Evolutionary conservation across 2,113 vertebrate species (phyloP), one percentile per base, ranked within the genome.

Genomic region (Cyanistes caeruleus): DNA sequence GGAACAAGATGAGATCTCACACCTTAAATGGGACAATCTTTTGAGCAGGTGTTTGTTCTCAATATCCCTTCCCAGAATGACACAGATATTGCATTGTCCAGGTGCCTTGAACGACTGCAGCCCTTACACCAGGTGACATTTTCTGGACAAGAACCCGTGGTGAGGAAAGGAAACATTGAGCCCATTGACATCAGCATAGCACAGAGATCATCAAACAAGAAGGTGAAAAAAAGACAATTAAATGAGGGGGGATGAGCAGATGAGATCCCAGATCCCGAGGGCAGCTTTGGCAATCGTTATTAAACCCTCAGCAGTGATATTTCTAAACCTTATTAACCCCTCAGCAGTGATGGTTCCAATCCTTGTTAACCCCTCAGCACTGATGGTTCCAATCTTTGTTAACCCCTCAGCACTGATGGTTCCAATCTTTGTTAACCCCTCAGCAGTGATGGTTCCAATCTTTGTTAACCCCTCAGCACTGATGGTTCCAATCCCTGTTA

Each of bases 161-260:
- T 98, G 93, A 99, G 98, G 96, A 99, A 99, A 95, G 99, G 99
- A 70, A 98, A 97, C 81, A 96, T 99, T 5, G 98, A 98, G 44
- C 98, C 98, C 51, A 98, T 99, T 10, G 98, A 99, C 84, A 98
- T 99, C 90, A 98, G 97, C 48, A 83, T 99, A 88, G 99, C 98
- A 48, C 99, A 99, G 94, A 98, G 99, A 84, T 98, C 98, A 35
- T 99, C 98, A 18, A 99, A 99, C 96, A 99, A 99, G 97, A 99
- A 99, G 99, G 99, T 99, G 96, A 97, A 23, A 97, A 97, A 33
- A 46, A 9, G 13, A 33, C 31, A 84, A 20, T 6, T 60, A 2
- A 33, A 37, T 10, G 2, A 31, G 1, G 5, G n/a, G 1, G 0
- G 3, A 14, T 51, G 49, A 79, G 53, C 28, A 70, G 53, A 65